A percentile compares a stretch with the other conserved stretches of the same genome.
phyloP scores from a whole-genome alignment of 1,140 invertebrate genomes.

The Caenorhabditis remanei region DNA sequence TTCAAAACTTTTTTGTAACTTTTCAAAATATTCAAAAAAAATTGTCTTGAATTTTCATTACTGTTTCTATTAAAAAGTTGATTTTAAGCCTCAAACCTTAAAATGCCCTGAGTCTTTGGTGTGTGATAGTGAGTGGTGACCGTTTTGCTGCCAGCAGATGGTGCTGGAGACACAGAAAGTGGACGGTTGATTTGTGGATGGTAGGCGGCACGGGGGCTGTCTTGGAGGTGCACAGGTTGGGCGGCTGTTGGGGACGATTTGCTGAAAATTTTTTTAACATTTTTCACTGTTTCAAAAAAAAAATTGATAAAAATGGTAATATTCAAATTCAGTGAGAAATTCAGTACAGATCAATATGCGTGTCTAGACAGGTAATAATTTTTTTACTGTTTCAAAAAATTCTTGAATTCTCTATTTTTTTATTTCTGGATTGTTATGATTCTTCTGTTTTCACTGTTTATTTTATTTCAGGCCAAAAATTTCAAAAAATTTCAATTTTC shows the following conservation, averaged over 20 bases:
- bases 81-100: constrained; percentile 33
- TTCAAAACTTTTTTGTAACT: constrained; percentile 7
- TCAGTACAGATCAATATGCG: too few species aligned
- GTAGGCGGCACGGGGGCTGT: constrained; percentile 65
- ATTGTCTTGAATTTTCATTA: neutral
- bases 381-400: too few species aligned
- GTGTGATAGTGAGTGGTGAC: constrained; percentile 56
- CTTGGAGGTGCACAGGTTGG: constrained; percentile 20
- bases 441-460: too few species aligned
- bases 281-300: too few species aligned
- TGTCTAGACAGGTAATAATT: too few species aligned
- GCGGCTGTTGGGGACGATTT: constrained; percentile 57
- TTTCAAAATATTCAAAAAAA: neutral
- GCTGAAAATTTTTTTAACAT: neutral
- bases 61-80: neutral
- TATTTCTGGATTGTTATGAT: too few species aligned
- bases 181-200: constrained; percentile 66
- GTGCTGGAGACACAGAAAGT: constrained; percentile 5
- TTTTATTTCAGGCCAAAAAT: too few species aligned
- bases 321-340: too few species aligned
- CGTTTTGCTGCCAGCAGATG: constrained; percentile 11
- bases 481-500: too few species aligned
- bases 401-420: too few species aligned
- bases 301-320: too few species aligned
- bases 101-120: constrained; percentile 58